Evolutionary conservation across 2,113 vertebrate genomes (phyloP).

Genomic region (Montifringilla adamsi): DNA sequence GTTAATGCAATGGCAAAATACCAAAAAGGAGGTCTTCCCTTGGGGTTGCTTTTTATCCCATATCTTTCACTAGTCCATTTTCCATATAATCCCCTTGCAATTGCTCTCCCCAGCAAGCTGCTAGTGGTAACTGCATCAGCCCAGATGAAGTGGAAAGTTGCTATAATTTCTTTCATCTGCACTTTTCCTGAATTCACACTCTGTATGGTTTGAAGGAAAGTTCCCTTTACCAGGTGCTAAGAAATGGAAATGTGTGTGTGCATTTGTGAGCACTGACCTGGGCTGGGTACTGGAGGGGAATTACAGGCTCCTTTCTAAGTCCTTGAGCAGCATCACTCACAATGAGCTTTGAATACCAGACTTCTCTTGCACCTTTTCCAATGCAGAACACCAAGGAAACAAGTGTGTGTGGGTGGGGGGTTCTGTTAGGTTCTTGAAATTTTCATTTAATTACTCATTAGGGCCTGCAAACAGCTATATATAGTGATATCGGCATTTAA

Average conservation of each 20-base stretch:
- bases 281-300: not conserved
- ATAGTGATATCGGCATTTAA: not conserved
- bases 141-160: constrained; percentile 32
- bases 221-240: constrained; percentile 13
- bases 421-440: not conserved
- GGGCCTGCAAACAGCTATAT: not conserved
- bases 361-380: not conserved
- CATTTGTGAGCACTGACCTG: not conserved
- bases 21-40: not conserved
- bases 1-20: constrained; percentile 37
- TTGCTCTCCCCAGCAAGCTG: not conserved
- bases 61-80: constrained; percentile 26
- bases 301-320: not conserved
- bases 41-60: not conserved
- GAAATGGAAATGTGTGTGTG: not conserved
- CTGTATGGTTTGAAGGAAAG: not conserved
- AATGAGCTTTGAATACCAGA: not conserved
- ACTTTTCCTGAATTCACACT: not conserved
- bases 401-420: accelerated
- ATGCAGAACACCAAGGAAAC: not conserved
- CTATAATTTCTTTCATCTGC: constrained; percentile 57
- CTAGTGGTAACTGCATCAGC: not conserved
- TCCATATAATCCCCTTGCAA: not conserved
- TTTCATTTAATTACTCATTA: not conserved
- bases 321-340: not conserved